phyloP scores from a whole-genome alignment of 2,797 vertebrate genomes.

The Pitangus sulphuratus region DNA sequence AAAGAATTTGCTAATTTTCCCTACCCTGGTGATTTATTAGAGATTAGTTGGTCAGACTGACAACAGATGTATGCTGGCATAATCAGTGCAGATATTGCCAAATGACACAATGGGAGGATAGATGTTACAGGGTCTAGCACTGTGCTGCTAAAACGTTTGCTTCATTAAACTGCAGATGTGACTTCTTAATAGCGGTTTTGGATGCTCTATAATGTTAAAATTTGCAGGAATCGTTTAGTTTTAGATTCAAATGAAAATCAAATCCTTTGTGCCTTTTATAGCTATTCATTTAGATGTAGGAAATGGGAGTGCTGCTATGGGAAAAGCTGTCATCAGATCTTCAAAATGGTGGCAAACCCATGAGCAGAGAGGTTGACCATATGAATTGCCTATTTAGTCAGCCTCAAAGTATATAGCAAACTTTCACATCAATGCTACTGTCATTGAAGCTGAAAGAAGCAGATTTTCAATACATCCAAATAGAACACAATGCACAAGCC shows the following conservation, averaged over 20 bases:
- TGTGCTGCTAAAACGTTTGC: background rate
- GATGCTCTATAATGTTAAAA: background rate
- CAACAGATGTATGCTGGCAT: background rate
- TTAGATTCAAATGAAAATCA: background rate
- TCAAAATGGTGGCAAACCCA: background rate
- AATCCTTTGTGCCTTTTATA: background rate
- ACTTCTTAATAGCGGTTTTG: background rate
- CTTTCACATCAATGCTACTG: background rate
- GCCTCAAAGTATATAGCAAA: background rate
- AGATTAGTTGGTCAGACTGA: background rate
- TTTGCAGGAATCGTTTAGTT: background rate
- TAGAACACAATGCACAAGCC: rapidly evolving
- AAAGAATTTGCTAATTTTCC: background rate
- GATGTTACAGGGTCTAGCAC: background rate
- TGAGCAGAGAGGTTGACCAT: background rate
- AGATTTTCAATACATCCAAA: background rate
- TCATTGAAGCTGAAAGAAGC: background rate
- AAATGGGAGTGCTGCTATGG: background rate
- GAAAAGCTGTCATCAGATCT: background rate
- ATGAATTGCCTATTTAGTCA: background rate
- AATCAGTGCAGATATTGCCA: background rate
- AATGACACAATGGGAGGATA: background rate
- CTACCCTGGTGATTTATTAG: background rate
- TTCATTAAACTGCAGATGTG: background rate
- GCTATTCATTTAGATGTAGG: rapidly evolving